Base-by-base conservation (phyloP, 2,888 invertebrate species). In the Thymelicus sylvestris region DNA sequence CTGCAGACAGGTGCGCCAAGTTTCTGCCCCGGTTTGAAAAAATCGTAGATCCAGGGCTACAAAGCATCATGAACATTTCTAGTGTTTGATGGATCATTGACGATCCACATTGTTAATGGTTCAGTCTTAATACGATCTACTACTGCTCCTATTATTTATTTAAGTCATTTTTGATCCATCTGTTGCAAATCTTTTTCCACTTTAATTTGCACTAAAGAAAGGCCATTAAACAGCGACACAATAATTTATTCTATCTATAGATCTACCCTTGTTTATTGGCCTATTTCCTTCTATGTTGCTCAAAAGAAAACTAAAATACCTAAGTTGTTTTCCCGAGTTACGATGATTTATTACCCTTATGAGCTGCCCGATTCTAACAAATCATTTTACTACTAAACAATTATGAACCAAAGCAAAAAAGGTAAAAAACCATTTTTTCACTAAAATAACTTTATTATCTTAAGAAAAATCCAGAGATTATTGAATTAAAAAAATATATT, bases 271-370 rank as follows among this genome's bases (percentile, higher is more conserved):
- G 55, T 55, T 55, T 55, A 55, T 55, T 55, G 55, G 12, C 55
- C 55, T 55, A 55, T 55, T 55, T 55, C 55, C 55, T 55, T 55
- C n/a, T 55, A 55, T 55, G 24, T 55, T 12, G 55, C 55, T 60
- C 60, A 10, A 41, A 60, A 60, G 60, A 15, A 41, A 41, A 41
- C 60, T 60, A 7, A 41, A 41, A 41, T 60, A 60, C 60, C 15
- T 41, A 60, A 60, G 15, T 60, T 41, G 60, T 41, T 60, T 60
- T 59, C n/a, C n/a, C 59, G n/a, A 59, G 38, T 59, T 38, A 44
- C 39, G 39, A 60, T 60, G 60, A 60, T 60, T 60, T 60, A 60
- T 60, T 60, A 60, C 60, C 1, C 39, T 41, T 60, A 60, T 41
- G 15, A 60, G 6, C 41, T n/a, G 8, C 15, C 10, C 60, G 41